Percentiles rank a stretch among this genome's conserved stretches.
Conservation (phyloP, 1,140 invertebrate genomes). For the Musca vetustissima region DNA sequence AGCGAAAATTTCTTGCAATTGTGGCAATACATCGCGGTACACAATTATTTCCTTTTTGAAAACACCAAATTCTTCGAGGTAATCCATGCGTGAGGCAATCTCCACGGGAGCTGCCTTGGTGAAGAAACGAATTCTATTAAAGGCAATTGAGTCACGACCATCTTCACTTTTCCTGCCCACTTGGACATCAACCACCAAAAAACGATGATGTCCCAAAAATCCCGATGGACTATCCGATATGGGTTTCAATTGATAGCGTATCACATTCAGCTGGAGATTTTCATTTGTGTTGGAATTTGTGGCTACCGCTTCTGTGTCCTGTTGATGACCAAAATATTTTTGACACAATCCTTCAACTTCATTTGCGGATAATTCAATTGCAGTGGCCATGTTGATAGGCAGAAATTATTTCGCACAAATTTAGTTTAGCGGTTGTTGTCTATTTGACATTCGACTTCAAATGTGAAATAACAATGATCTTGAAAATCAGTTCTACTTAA, state of each 20-base stretch:
- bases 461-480: no score
- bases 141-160: constrained; percentile 25
- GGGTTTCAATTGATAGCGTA: constrained; percentile 35
- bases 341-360: constrained; percentile 57
- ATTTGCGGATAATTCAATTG: constrained; percentile 56
- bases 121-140: constrained; percentile 54
- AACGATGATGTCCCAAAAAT: constrained; percentile 60
- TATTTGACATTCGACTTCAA: no score
- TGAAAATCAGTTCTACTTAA: no score
- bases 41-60: constrained; percentile 59
- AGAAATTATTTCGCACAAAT: not conserved
- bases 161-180: constrained; percentile 24
- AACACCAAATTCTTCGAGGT: constrained; percentile 57
- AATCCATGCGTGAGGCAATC: constrained; percentile 49
- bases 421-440: no score
- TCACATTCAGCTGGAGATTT: constrained; percentile 35
- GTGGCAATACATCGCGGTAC: constrained; percentile 55
- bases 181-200: constrained; percentile 35
- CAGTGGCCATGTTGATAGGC: constrained; percentile 51
- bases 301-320: constrained; percentile 38
- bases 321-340: constrained; percentile 49
- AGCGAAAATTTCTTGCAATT: constrained; percentile 42
- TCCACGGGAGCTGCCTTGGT: constrained; percentile 58
- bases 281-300: not conserved
- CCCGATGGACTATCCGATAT: constrained; percentile 55